Conservation (phyloP, 92 coral and sea anemone species). For the Parazoanthus darwini region DNA sequence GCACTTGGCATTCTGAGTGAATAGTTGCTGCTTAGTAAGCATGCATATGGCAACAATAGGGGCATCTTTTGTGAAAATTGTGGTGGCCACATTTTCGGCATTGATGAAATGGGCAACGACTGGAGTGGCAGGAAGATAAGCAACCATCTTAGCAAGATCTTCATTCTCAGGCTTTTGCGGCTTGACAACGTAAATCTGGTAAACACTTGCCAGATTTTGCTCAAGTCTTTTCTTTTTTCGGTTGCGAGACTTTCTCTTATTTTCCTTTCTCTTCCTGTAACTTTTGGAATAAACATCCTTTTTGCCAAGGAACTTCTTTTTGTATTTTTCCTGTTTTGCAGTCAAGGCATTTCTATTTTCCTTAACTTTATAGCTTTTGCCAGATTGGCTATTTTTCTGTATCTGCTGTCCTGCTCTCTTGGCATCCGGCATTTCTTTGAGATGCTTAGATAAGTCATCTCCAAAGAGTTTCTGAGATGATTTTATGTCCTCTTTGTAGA, state of each 20-base stretch:
- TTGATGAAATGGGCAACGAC: background rate
- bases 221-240: too few species aligned
- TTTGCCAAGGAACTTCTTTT: background rate
- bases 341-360: constrained; percentile 8
- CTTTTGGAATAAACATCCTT: background rate
- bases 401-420: too few species aligned
- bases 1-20: constrained; percentile 9
- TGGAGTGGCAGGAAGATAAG: background rate
- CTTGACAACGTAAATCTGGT: too few species aligned
- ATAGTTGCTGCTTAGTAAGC: background rate
- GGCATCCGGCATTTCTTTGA: too few species aligned
- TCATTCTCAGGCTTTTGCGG: too few species aligned
- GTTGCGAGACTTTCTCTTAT: too few species aligned
- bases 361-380: constrained; percentile 3
- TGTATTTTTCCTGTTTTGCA: background rate
- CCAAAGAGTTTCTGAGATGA: too few species aligned
- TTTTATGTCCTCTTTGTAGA: too few species aligned
- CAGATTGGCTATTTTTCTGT: too few species aligned
- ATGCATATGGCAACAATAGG: background rate
- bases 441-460: too few species aligned
- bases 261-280: too few species aligned
- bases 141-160: background rate
- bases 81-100: background rate
- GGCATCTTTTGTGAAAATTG: background rate
- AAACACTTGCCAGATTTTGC: too few species aligned